Evolutionary conservation across 2,797 vertebrate species (phyloP).

Genomic region (Macropus fuliginosus): DNA sequence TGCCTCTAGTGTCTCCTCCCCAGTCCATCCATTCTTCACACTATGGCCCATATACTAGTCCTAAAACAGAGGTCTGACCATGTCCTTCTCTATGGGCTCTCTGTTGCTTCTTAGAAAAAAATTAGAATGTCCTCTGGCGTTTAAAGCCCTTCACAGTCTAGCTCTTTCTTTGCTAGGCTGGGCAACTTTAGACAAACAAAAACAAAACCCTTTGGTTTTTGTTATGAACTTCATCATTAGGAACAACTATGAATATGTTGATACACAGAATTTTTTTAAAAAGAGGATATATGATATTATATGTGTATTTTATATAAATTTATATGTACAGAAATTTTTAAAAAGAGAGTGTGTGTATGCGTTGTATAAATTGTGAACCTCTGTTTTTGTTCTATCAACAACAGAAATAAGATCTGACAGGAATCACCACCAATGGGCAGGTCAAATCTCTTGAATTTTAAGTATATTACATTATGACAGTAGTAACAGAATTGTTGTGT

Average conservation of each 20-base stretch:
- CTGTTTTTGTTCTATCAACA: background rate
- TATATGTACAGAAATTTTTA: too few species aligned
- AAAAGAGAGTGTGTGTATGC: too few species aligned
- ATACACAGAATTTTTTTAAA: background rate
- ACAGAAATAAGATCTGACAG: too few species aligned
- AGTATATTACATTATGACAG: background rate
- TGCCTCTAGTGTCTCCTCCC: background rate
- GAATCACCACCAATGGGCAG: too few species aligned
- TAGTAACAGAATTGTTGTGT: background rate
- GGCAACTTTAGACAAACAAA: background rate
- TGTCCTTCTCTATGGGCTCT: background rate
- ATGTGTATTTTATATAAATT: too few species aligned
- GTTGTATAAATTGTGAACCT: background rate
- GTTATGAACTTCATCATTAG: background rate
- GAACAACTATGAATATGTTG: background rate
- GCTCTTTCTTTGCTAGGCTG: background rate
- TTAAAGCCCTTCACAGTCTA: background rate
- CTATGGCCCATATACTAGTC: background rate
- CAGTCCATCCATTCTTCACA: background rate
- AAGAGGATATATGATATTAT: background rate
- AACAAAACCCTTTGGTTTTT: background rate
- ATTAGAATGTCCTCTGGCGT: background rate
- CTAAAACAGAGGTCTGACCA: background rate
- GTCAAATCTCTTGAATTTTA: background rate
- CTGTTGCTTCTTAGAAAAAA: background rate